Evolutionary conservation across 2,888 invertebrate genomes (phyloP).

Genomic region (Drosophila multiciliata): DNA sequence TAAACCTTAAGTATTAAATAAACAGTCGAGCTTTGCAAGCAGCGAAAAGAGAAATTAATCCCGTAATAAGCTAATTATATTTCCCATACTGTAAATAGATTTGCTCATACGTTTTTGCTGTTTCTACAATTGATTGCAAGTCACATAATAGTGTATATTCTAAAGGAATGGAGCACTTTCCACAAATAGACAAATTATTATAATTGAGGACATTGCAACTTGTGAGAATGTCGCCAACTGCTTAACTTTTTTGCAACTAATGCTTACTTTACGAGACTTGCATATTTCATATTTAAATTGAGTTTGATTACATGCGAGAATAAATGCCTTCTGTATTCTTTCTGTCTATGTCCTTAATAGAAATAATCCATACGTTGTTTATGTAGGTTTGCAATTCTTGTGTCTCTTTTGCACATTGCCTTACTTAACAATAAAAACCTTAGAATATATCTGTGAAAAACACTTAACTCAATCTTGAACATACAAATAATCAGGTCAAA

Average conservation of each 20-base stretch:
- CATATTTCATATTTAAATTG: background rate
- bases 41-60: background rate
- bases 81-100: background rate
- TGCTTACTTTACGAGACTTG: background rate
- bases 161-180: background rate
- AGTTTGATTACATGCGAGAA: background rate
- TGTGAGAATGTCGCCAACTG: background rate
- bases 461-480: background rate
- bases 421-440: background rate
- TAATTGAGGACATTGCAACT: background rate
- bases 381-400: background rate
- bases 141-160: background rate
- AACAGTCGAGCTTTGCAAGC: background rate
- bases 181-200: background rate
- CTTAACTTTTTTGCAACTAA: background rate
- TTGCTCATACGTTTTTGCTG: background rate
- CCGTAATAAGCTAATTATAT: background rate
- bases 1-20: background rate
- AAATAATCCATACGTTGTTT: too few species aligned
- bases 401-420: background rate
- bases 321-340: too few species aligned
- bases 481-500: background rate
- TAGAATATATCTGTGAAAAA: background rate
- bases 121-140: background rate
- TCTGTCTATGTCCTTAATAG: too few species aligned